A percentile compares a stretch with the other conserved stretches of the same genome.
Evolutionary conservation across 2,888 invertebrate species (phyloP).

Genomic region (Sinhomidia bicolor): DNA sequence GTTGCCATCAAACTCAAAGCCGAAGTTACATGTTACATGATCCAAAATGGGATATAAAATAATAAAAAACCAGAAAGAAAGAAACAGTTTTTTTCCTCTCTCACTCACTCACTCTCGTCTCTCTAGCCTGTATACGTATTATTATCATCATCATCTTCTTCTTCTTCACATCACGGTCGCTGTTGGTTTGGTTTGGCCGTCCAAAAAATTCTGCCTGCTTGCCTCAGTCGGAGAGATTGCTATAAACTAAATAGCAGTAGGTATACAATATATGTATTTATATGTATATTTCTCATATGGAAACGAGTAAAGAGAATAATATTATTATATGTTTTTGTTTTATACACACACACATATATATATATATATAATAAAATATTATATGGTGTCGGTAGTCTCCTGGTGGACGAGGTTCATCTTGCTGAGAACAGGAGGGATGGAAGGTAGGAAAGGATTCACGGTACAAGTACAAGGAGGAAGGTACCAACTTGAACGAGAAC

Average conservation of each 20-base stretch:
- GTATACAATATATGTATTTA: too few relatives aligned
- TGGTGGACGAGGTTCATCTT: conserved; percentile 28
- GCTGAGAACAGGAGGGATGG: conserved; percentile 40
- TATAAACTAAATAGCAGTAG: conserved; percentile 38
- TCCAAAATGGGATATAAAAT: conserved; percentile 52
- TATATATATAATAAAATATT: conserved; percentile 1
- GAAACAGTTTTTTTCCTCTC: conserved; percentile 39
- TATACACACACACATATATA: too few relatives aligned
- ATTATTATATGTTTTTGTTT: conserved; percentile 29
- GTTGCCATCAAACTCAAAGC: too few relatives aligned
- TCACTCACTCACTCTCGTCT: conserved; percentile 1
- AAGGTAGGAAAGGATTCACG: conserved; percentile 43
- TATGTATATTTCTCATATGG: neutral
- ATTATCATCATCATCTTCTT: conserved; percentile 38
- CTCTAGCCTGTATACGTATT: conserved; percentile 28
- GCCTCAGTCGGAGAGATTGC: conserved; percentile 14
- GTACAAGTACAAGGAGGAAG: conserved; percentile 52
- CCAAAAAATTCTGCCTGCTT: conserved; percentile 30
- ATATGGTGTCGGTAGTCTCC: conserved; percentile 13
- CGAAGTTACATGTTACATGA: conserved; percentile 37
- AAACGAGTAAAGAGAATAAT: neutral
- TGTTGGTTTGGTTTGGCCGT: conserved; percentile 45
- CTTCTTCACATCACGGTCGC: conserved; percentile 43
- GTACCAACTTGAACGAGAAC: conserved; percentile 44
- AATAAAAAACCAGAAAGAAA: conserved; percentile 43